Evolutionary conservation across 2,888 invertebrate species (phyloP), one percentile per base, ranked within the genome.

Genomic region (Chorisops tibialis): DNA sequence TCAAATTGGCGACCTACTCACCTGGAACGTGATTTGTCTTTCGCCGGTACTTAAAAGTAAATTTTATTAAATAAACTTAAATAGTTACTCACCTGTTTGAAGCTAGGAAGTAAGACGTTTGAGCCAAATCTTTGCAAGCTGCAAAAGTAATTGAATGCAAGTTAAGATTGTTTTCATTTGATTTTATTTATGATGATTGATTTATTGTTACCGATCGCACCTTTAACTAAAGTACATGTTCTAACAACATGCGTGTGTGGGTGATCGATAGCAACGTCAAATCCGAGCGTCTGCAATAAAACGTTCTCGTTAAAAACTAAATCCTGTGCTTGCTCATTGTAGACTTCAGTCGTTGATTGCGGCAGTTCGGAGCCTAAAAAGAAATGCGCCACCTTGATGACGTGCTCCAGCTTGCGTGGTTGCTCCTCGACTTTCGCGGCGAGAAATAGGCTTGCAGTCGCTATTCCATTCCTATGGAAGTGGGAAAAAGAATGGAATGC

Each of bases 391-490:
- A 94, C 90, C 80, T 90, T 91, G 74, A 98, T 96, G 51, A 99
- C 93, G 82, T 97, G 94, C 80, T 98, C 97, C 77, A 99, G 79
- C 81, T 98, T 99, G 51, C 97, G 82, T 0, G 98, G 98, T 78
- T 97, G 97, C 76, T 99, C 99, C 80, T 99, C 98, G 52, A 97
- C 85, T 83, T 99, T 99, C 66, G 97, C 97, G 64, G 98, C 96
- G 69, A 99, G 82, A 79, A 99, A 99, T 54, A 99, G 82, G 59
- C 96, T 91, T 4, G 97, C 96, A 4, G 96, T 88, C 9, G 96
- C 94, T 77, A 98, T 93, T 59, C 92, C 88, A 79, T 95, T 92
- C 76, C 96, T 87, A 80, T 95, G 93, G 78, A 97, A 98, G 76
- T 91, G 90, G 56, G 92, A 88, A 81, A 99, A 94, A 14, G 97